Base-by-base conservation (phyloP, 1,140 invertebrate genomes). In the Bombus ignitus region DNA sequence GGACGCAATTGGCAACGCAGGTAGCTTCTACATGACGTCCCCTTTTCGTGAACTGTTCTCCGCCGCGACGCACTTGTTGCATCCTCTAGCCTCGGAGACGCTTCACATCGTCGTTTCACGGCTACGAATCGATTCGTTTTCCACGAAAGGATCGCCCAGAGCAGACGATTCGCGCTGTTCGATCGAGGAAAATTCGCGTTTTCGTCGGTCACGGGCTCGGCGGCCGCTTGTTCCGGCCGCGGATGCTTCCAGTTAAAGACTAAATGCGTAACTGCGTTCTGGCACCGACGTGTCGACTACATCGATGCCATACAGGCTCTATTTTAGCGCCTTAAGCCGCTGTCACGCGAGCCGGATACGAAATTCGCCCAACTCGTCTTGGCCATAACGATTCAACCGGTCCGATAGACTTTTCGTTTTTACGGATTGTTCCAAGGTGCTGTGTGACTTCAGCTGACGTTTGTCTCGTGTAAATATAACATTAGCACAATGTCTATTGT, bases 221-320 rank as follows among this genome's bases (percentile, higher is more conserved):
- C 47, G 47, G 18, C 15, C 47, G 47, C 47, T 77, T 79, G 77
- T 59, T 87, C 65, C 88, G 84, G 71, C 68, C 91, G 85, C 88
- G 89, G 53, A 85, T 89, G 89, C 88, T 82, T 92, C 91, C 92
- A 90, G 89, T 86, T 87, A 85, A 85, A 90, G 87, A 93, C 92
- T 92, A 92, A 92, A 83, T 78, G 85, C 85, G 88, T 85, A 86
- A 80, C 70, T n/a, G 74, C 71, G 89, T 72, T 80, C 72, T 79
- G 79, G 77, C 89, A 68, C 86, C 81, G 71, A 81, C 88, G 75
- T 59, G 76, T 32, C 74, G 70, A 47, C 84, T 42, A 57, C 71
- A 73, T 59, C 25, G 72, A 53, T n/a, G 25, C 9, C 74, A 37
- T 32, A 62, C 65, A n/a, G 85, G 32, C 81, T 91, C 89, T 91